Percentiles rank a stretch among this genome's conserved stretches.
phyloP scores from a whole-genome alignment of 2,888 invertebrate species.

The Adineta ricciae region DNA sequence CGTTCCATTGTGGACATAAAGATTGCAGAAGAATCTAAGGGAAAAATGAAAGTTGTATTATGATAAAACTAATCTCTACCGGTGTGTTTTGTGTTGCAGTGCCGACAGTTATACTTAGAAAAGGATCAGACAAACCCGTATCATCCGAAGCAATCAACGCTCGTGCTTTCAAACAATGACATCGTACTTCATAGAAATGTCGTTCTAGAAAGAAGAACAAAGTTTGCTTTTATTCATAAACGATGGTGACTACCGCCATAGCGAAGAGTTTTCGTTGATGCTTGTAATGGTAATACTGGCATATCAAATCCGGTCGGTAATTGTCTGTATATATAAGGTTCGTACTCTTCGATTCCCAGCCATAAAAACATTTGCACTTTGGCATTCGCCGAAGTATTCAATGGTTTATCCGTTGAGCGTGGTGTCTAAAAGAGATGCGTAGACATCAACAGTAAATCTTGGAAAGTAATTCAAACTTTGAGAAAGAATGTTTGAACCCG shows the following conservation, averaged over 20 bases:
- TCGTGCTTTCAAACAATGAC: conserved; percentile 38
- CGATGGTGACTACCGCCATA: conserved; percentile 36
- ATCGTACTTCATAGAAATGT: conserved; percentile 36
- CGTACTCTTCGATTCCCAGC: conserved; percentile 36
- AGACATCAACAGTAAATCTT: no score
- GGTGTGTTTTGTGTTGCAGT: conserved; percentile 36
- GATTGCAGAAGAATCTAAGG: neutral
- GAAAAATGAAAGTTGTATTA: neutral
- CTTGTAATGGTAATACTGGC: conserved; percentile 7
- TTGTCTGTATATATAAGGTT: conserved; percentile 35
- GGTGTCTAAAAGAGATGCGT: conserved; percentile 35
- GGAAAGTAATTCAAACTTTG: conserved; percentile 35
- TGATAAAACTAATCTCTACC: neutral
- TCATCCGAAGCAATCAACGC: conserved; percentile 38
- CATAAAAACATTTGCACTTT: conserved; percentile 37
- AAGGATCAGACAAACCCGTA: conserved; percentile 39
- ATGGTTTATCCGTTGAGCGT: conserved; percentile 36
- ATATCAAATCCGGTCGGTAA: conserved; percentile 36
- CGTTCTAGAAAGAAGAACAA: conserved; percentile 34
- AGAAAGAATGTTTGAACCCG: conserved; percentile 38
- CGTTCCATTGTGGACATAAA: neutral
- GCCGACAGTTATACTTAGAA: conserved; percentile 36
- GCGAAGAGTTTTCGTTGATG: conserved; percentile 35
- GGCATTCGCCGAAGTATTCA: conserved; percentile 37
- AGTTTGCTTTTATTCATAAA: conserved; percentile 28